Evolutionary conservation across 2,888 invertebrate genomes (phyloP), one percentile per base, ranked within the genome.

Genomic region (Merodon equestris): DNA sequence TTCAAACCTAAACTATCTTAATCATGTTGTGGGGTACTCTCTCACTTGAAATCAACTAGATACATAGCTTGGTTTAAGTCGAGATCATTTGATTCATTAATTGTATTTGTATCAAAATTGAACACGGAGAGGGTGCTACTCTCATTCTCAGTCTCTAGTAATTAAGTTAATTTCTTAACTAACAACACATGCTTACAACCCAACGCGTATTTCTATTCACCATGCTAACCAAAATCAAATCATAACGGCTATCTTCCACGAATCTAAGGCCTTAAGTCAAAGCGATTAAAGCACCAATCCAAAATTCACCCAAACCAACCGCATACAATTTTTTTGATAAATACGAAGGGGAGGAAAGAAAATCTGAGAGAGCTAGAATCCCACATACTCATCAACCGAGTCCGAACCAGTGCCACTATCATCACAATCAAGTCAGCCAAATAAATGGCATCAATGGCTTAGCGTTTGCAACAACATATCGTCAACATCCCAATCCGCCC

Each of bases 211-310:
- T 61, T 15, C 12, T 51, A 7, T 9, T 10, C 40, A 19, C 38
- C 51, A 51, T 54, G 51, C 40, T 61, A 67, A 57, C 61, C 61
- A 42, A 63, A 77, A 77, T 73, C 67, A 58, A 68, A 73, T 73
- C 27, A 27, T 27, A 27, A 27, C 27, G 53, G 64, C 50, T 60
- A 82, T 74, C 74, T 70, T 53, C 74, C 67, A 50, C 50, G 48
- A 51, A 71, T 73, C 70, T 58, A 50, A 64, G 44, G 63, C 67
- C 67, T 51, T 68, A 75, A 66, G 71, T 68, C 57, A 68, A 38
- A 61, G 71, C 67, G 75, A 61, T 64, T 75, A 79, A 63, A 72
- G 56, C 67, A 63, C 67, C 74, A 51, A 67, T 60, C 27, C 27
- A 27, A 27, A 27, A 7, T 27, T 4, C 27, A 27, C 7, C 7